Conservation (phyloP, 2,113 vertebrate genomes). For the Vombatus ursinus region DNA sequence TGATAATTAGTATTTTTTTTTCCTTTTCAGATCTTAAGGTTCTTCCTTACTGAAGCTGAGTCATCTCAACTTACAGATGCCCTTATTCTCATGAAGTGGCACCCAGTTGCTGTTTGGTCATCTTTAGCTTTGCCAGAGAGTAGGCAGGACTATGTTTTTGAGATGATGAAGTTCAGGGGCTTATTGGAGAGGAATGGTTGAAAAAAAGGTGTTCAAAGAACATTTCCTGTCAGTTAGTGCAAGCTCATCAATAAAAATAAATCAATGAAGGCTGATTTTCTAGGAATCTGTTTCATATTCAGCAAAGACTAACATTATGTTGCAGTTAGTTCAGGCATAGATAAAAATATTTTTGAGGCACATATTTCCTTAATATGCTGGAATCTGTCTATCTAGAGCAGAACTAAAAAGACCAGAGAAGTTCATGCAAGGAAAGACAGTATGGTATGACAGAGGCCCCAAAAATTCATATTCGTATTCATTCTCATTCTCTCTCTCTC, state of each 20-base stretch:
- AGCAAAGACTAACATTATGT: conserved; percentile 59
- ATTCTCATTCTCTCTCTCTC: background rate
- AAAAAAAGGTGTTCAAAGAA: conserved; percentile 69
- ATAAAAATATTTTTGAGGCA: conserved; percentile 14
- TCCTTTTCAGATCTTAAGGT: background rate
- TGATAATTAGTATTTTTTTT: background rate
- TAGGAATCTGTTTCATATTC: conserved; percentile 75
- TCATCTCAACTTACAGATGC: background rate
- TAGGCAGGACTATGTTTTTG: conserved; percentile 9
- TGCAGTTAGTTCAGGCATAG: conserved; percentile 21
- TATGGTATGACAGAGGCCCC: background rate
- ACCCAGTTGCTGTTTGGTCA: background rate
- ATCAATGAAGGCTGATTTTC: conserved; percentile 74
- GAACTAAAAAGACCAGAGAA: conserved; percentile 1
- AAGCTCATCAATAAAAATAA: conserved; percentile 75
- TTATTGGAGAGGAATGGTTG: conserved; percentile 69
- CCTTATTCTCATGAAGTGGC: too few relatives aligned
- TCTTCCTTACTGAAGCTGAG: background rate
- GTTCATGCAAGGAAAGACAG: background rate
- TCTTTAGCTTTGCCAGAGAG: conserved; percentile 22
- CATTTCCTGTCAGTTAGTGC: conserved; percentile 73
- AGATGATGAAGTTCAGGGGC: conserved; percentile 64
- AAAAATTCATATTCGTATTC: background rate
- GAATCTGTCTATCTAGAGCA: background rate
- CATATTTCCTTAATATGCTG: background rate